Base-by-base conservation (phyloP, 2,888 invertebrate species). In the Drosophila prolongata region DNA sequence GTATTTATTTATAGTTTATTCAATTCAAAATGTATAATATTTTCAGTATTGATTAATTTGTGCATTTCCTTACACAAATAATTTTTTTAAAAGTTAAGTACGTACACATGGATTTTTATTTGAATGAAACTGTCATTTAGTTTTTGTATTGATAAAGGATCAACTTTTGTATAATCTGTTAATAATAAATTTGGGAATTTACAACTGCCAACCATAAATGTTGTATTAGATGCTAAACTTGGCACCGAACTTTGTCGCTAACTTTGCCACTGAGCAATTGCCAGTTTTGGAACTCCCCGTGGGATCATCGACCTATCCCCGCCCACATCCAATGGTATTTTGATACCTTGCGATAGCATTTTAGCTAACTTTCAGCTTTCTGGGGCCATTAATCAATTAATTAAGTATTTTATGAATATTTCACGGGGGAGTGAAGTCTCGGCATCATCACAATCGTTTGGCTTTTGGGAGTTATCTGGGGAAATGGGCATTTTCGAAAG, bases 341-440 rank as follows among this genome's bases (percentile, higher is more conserved):
- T 75, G 82, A 81, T 84, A 78, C 80, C 80, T 74, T 72, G 68
- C 65, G 59, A 61, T 78, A 71, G 69, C 78, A 65, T 79, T 75
- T 64, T 68, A 72, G 75, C 35, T 52, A 68, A 80, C 81, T 84
- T 78, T 71, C 77, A 77, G 69, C 80, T 84, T 79, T 75, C 16
- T 62, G 75, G 79, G 34, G 75, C 79, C 88, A 89, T 89, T 89
- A 88, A 89, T 89, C 89, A 89, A 89, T 89, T 88, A 89, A 89
- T 89, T 89, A 88, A 75, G 78, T 77, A 86, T 83, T 78, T 87
- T 85, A 88, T 89, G 88, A 85, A 88, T 85, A 86, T 79, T 89
- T 85, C 52, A 83, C 66, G 53, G 74, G 57, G 57, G 54, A 55
- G 58, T 53, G 75, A 77, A 76, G 67, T 3, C 34, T 9, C 66